These are phyloP conservation scores for Candoia aspera DNA, from an alignment of 2,113 vertebrate species.

Conservation along the genomic window DNA sequence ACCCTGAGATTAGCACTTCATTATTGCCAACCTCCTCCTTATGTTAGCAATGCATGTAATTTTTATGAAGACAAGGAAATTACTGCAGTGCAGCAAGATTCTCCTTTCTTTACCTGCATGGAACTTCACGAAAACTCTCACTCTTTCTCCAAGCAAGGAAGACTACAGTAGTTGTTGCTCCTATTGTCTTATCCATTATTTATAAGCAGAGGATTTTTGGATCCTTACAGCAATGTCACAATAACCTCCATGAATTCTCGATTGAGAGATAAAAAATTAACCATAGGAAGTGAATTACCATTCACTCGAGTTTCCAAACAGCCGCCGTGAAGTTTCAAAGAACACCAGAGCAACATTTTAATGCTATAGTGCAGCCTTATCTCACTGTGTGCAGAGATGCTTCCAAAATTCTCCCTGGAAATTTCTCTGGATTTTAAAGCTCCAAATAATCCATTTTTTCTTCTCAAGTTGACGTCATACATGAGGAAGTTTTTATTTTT, in stretches of 20 bases:
- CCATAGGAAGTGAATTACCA: constrained; percentile 30
- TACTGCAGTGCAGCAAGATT: constrained; percentile 21
- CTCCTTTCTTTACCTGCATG: constrained; percentile 39
- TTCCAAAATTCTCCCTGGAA: neutral
- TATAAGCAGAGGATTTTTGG: constrained; percentile 20
- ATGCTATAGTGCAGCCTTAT: neutral
- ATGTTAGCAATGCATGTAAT: constrained; percentile 9
- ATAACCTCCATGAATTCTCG: constrained; percentile 60
- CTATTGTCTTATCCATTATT: constrained; percentile 36
- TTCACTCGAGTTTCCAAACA: constrained; percentile 29
- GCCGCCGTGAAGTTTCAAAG: neutral
- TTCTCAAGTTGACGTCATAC: neutral
- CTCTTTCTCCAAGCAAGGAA: constrained; percentile 22
- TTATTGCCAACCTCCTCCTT: neutral
- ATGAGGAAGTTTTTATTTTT: neutral
- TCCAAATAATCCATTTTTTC: neutral
- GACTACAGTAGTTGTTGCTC: constrained; percentile 29
- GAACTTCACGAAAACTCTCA: constrained; percentile 36
- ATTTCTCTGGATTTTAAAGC: neutral
- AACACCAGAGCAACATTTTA: neutral
- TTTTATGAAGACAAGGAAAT: constrained; percentile 42
- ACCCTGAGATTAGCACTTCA: neutral
- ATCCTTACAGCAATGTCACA: constrained; percentile 51
- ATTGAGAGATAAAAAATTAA: constrained; percentile 63
- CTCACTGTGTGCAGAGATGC: neutral